Evolutionary conservation across 2,113 vertebrate genomes (phyloP).

Genomic region (Arothron firmamentum): DNA sequence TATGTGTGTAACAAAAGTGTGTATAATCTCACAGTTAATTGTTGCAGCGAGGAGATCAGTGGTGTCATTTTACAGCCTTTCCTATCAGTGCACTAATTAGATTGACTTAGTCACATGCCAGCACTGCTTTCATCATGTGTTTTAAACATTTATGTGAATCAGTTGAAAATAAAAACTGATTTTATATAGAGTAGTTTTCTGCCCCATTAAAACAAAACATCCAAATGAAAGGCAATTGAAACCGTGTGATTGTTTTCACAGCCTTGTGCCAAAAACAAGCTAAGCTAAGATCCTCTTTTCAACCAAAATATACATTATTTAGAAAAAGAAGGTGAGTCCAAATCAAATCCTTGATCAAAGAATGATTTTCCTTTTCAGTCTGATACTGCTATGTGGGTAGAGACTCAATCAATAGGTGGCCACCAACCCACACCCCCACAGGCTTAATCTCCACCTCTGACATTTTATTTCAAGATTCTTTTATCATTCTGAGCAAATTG

Average conservation of each 20-base stretch:
- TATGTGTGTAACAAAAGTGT: constrained; percentile 8
- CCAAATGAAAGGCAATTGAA: no score
- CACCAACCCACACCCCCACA: constrained; percentile 48
- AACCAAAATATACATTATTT: not conserved
- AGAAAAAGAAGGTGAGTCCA: constrained; percentile 47
- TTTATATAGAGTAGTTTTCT: no score
- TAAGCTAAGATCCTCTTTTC: no score
- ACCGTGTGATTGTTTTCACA: no score
- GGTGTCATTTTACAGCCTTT: constrained; percentile 58
- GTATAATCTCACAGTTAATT: constrained; percentile 26
- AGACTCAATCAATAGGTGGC: constrained; percentile 33
- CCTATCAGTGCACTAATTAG: constrained; percentile 41
- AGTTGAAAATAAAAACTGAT: constrained; percentile 1
- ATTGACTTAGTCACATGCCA: constrained; percentile 37
- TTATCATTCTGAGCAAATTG: not conserved
- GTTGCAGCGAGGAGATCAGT: constrained; percentile 53
- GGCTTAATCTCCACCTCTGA: constrained; percentile 15
- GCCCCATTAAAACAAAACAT: not conserved
- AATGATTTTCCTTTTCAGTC: constrained; percentile 9
- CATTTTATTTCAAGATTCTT: not conserved
- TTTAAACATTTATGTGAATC: constrained; percentile 1
- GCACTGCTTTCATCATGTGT: not conserved
- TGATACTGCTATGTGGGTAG: constrained; percentile 1
- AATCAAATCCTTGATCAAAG: constrained; percentile 37
- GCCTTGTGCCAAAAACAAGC: no score